phyloP scores from a whole-genome alignment of 1,140 invertebrate genomes.

The Drosophila suzukii region DNA sequence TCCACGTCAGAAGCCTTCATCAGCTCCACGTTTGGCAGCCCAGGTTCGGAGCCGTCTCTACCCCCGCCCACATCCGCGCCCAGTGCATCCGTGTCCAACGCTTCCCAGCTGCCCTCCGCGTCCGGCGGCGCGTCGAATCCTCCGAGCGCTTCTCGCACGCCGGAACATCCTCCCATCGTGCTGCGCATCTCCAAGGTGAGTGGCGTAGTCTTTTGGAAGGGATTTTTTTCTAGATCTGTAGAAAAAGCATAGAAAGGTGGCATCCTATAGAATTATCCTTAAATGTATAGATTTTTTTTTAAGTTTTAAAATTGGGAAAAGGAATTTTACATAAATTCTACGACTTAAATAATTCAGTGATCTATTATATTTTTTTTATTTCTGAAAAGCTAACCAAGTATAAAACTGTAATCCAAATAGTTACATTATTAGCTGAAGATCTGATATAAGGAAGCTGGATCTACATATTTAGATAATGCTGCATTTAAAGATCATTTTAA shows the following conservation, averaged over 20 bases:
- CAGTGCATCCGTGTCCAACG: slow-evolving; percentile 65
- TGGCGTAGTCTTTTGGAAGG: neutral
- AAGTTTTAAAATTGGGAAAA: too few relatives aligned
- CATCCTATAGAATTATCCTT: too few relatives aligned
- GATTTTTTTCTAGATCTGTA: neutral
- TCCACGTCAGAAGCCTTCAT: slow-evolving; percentile 36
- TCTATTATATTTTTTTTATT: too few relatives aligned
- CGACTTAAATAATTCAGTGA: too few relatives aligned
- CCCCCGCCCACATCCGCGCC: slow-evolving; percentile 64
- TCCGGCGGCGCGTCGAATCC: slow-evolving; percentile 47
- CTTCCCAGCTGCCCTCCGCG: slow-evolving; percentile 72
- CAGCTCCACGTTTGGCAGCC: slow-evolving; percentile 23
- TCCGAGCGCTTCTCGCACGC: slow-evolving; percentile 72
- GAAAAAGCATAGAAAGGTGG: neutral
- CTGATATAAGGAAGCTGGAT: too few relatives aligned
- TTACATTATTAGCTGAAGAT: too few relatives aligned
- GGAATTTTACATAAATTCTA: too few relatives aligned
- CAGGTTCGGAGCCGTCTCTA: slow-evolving; percentile 36
- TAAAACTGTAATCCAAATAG: too few relatives aligned
- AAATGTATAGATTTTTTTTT: too few relatives aligned
- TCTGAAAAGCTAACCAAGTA: too few relatives aligned
- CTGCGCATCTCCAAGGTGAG: slow-evolving; percentile 87
- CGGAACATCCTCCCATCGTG: slow-evolving; percentile 86
- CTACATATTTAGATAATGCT: too few relatives aligned
- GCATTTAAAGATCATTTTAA: too few relatives aligned